phyloP scores from a whole-genome alignment of 2,888 invertebrate species.

The Drosophila quinaria region DNA sequence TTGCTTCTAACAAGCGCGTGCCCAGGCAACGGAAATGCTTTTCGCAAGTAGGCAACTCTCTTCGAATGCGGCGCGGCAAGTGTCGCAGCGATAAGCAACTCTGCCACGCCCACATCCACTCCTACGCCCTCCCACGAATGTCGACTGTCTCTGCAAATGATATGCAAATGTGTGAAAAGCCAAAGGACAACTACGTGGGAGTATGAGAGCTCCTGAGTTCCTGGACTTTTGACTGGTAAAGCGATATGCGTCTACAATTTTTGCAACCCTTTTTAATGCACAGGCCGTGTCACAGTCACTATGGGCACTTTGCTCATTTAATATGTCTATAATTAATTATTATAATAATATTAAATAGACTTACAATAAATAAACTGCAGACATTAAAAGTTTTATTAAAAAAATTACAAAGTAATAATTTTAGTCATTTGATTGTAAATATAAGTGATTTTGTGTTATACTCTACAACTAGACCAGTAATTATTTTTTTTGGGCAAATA shows the following conservation, averaged over 20 bases:
- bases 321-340: too few species aligned
- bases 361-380: too few species aligned
- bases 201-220: slow-evolving; percentile 3
- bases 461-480: too few species aligned
- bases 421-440: too few species aligned
- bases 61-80: slow-evolving; percentile 44
- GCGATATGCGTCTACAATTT: slow-evolving; percentile 47
- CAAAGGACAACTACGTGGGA: slow-evolving; percentile 60
- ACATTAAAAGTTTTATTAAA: too few species aligned
- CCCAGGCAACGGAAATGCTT: slow-evolving; percentile 74
- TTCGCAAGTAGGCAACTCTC: slow-evolving; percentile 36
- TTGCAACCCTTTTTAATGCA: slow-evolving; percentile 46
- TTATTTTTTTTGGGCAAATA: too few species aligned
- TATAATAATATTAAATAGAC: too few species aligned
- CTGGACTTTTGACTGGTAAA: slow-evolving; percentile 45
- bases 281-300: not conserved
- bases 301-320: not conserved
- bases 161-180: slow-evolving; percentile 78
- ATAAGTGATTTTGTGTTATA: too few species aligned
- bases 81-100: slow-evolving; percentile 73
- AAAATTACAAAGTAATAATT: too few species aligned
- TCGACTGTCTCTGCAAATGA: slow-evolving; percentile 48
- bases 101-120: slow-evolving; percentile 38
- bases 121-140: not conserved
- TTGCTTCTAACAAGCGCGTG: slow-evolving; percentile 68